Conservation (phyloP, 2,888 invertebrate genomes). For the Folsomia candida region DNA sequence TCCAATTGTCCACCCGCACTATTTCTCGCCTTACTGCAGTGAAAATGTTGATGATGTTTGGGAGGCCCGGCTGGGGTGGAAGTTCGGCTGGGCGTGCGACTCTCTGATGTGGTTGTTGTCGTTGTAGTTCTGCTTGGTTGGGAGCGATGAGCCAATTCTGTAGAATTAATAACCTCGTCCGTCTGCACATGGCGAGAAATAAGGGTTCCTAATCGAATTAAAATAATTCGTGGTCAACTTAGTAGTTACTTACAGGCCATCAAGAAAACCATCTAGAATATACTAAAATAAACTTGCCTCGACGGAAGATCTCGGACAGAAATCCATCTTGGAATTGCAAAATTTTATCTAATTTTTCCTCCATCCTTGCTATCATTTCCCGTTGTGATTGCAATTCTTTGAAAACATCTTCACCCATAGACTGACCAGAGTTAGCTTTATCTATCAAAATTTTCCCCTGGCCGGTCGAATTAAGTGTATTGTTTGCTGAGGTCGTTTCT, state of each 20-base stretch:
- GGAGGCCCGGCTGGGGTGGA: not conserved
- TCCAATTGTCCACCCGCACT: too few species aligned
- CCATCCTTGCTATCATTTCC: constrained; percentile 7
- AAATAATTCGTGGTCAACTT: not conserved
- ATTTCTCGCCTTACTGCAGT: too few species aligned
- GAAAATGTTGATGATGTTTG: too few species aligned
- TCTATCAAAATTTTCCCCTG: not conserved
- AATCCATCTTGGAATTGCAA: constrained; percentile 34
- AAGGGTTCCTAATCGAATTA: not conserved
- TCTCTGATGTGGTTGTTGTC: not conserved
- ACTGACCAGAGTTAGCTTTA: not conserved
- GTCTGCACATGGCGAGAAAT: constrained; percentile 30
- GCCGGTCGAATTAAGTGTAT: not conserved
- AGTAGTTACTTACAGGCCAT: too few species aligned
- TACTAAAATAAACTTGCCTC: not conserved
- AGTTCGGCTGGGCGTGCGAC: not conserved
- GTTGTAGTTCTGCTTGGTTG: not conserved
- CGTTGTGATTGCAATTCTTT: constrained; percentile 5
- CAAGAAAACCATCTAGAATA: not conserved
- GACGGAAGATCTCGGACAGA: constrained; percentile 13
- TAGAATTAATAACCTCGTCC: too few species aligned
- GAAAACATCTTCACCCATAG: not conserved
- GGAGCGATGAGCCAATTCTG: not conserved
- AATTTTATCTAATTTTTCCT: constrained; percentile 23
- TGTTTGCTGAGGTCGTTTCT: not conserved